Conservation (phyloP, 1,140 invertebrate species). For the Scaptomyza graminum region DNA sequence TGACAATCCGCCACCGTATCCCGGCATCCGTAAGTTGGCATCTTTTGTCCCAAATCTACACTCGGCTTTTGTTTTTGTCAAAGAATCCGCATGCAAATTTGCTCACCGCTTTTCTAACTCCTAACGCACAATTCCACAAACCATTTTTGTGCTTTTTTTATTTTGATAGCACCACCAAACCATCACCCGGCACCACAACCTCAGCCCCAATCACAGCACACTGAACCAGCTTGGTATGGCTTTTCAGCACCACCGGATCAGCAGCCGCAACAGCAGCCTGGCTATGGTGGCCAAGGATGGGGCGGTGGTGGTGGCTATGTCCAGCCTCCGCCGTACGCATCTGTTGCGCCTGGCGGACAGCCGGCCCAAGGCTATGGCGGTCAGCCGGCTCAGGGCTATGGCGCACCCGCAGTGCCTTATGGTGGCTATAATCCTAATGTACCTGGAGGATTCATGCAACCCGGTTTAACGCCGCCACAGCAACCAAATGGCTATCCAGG, state of each 20-base stretch:
- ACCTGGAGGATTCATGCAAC: slow-evolving; percentile 62
- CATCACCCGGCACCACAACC: slow-evolving; percentile 44
- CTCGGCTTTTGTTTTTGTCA: slow-evolving; percentile 80
- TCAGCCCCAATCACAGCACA: slow-evolving; percentile 44
- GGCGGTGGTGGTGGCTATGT: slow-evolving; percentile 67
- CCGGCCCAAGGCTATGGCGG: slow-evolving; percentile 50
- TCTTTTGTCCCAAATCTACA: slow-evolving; percentile 62
- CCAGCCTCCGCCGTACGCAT: slow-evolving; percentile 67
- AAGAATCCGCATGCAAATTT: slow-evolving; percentile 26
- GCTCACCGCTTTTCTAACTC: slow-evolving; percentile 33
- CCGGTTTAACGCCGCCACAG: slow-evolving; percentile 48
- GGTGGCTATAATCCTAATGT: slow-evolving; percentile 62
- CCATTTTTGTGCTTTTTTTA: too few species aligned
- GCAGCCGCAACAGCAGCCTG: slow-evolving; percentile 61
- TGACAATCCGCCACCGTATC: slow-evolving; percentile 97
- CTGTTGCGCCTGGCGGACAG: slow-evolving; percentile 38
- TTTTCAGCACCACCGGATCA: slow-evolving; percentile 73
- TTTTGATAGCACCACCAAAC: slow-evolving; percentile 64
- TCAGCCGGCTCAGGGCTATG: slow-evolving; percentile 48
- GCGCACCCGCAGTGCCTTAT: slow-evolving; percentile 26
- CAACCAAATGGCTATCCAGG: slow-evolving; percentile 62
- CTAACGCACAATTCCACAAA: slow-evolving; percentile 43
- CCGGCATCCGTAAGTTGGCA: slow-evolving; percentile 88
- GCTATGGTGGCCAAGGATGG: slow-evolving; percentile 61
- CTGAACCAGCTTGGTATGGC: slow-evolving; percentile 76